Evolutionary conservation across 2,888 invertebrate species (phyloP), one percentile per base, ranked within the genome.

Genomic region (Acleris emargana): DNA sequence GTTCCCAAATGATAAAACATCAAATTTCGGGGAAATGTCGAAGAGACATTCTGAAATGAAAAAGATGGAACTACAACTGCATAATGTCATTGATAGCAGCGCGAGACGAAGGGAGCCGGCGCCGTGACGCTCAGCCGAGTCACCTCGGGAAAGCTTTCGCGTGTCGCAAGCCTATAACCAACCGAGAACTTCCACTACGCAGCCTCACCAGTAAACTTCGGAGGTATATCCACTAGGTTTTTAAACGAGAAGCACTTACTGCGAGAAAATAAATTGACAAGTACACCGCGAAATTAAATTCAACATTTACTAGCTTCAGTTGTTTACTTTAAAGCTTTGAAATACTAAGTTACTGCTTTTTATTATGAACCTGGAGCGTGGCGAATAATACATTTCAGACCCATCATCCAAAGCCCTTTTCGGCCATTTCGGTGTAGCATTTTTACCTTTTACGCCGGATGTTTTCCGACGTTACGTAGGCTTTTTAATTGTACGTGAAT

Each of bases 121-220:
- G 70, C 73, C 74, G 72, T 73, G 73, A 72, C 68, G 64, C 58
- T 77, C 76, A 76, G 74, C 68, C 71, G 71, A 81, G 75, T 81
- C 77, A 79, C 80, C 76, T 77, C 72, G 76, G 76, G 79, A 80
- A 79, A 80, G 79, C 77, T 81, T 81, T 85, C 77, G 86, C 85
- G 85, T 87, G 86, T 81, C 77, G 74, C 73, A 76, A 68, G 79
- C 75, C 84, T 83, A 84, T 86, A 84, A 83, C 78, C 74, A 78
- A 80, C 80, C 78, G 76, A 72, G 77, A 79, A 81, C 76, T 77
- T 76, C 73, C 68, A 68, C 79, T 72, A 75, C 68, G 74, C 75
- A 76, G 72, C 71, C 71, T 76, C 74, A 73, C 76, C 71, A 79
- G 76, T 83, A 82, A 81, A 82, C 79, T 75, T 69, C 60, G 63